These are phyloP conservation scores for Calephelis virginiensis DNA, from an alignment of 1,140 invertebrate genomes.

Conservation along the genomic window DNA sequence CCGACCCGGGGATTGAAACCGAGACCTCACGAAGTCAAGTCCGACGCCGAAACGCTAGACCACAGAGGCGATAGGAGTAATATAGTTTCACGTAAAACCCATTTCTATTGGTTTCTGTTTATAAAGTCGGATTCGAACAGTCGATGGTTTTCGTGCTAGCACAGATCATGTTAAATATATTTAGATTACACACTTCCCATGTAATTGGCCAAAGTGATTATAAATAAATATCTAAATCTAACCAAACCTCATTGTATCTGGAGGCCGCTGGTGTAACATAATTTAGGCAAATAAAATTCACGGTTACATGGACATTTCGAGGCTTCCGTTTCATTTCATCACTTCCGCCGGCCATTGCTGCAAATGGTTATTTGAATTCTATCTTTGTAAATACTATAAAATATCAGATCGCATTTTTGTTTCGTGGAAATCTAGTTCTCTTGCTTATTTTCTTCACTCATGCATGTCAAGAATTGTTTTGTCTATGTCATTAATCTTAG, in stretches of 20 bases:
- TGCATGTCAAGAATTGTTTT: too few species aligned
- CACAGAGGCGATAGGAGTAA: too few species aligned
- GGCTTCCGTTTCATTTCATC: slow-evolving; percentile 55
- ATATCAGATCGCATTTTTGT: slow-evolving; percentile 7
- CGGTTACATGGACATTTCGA: slow-evolving; percentile 39
- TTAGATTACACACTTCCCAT: neutral
- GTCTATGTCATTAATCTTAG: too few species aligned
- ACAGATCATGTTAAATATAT: too few species aligned
- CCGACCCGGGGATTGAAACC: too few species aligned
- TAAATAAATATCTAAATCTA: slow-evolving; percentile 15
- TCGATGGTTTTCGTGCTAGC: too few species aligned
- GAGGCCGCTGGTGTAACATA: slow-evolving; percentile 7
- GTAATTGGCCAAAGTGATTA: slow-evolving; percentile 19
- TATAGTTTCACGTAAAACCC: too few species aligned
- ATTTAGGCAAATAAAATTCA: slow-evolving; percentile 31
- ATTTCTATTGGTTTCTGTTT: too few species aligned
- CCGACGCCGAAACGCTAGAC: too few species aligned
- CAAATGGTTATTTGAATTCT: slow-evolving; percentile 1
- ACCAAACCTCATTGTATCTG: slow-evolving; percentile 7
- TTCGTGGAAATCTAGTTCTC: neutral
- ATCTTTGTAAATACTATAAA: slow-evolving; percentile 23
- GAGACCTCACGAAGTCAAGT: too few species aligned
- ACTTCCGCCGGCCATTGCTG: slow-evolving; percentile 38
- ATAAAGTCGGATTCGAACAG: too few species aligned
- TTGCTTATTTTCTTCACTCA: too few species aligned